Evolutionary conservation across 2,797 vertebrate genomes (phyloP).

Genomic region (Brotula barbata): DNA sequence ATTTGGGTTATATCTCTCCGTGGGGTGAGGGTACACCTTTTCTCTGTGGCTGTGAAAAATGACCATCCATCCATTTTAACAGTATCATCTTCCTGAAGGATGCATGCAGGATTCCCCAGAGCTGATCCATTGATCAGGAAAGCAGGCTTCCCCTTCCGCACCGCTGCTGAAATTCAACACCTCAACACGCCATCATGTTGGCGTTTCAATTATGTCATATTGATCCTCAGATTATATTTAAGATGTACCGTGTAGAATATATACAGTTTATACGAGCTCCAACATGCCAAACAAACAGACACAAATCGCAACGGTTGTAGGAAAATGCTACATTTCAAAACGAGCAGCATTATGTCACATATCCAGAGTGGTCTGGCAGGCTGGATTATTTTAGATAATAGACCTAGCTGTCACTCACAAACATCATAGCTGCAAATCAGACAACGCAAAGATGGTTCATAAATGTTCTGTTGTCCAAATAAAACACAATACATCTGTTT

Average conservation of each 20-base stretch:
- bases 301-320: slow-evolving; percentile 7
- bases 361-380: slow-evolving; percentile 3
- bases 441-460: not conserved
- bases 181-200: slow-evolving; percentile 28
- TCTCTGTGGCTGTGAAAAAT: slow-evolving; percentile 45
- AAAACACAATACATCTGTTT: not conserved
- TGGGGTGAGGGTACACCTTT: slow-evolving; percentile 44
- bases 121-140: slow-evolving; percentile 33
- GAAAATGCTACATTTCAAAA: slow-evolving; percentile 6
- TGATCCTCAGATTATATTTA: slow-evolving; percentile 25
- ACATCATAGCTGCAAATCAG: slow-evolving; percentile 14
- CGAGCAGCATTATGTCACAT: not conserved
- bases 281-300: slow-evolving; percentile 13
- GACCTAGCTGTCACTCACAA: too few species aligned
- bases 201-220: slow-evolving; percentile 16
- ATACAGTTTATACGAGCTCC: slow-evolving; percentile 23
- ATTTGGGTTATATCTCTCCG: slow-evolving; percentile 46
- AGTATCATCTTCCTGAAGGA: slow-evolving; percentile 44
- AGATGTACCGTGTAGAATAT: slow-evolving; percentile 11
- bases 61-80: slow-evolving; percentile 55
- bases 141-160: slow-evolving; percentile 41
- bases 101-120: slow-evolving; percentile 57
- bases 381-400: slow-evolving; percentile 8
- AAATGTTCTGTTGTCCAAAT: slow-evolving; percentile 1
- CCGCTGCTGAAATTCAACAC: slow-evolving; percentile 28